Conservation (phyloP, 30 jellyfish, hydroid and myxozoan species). For the Turritopsis dohrnii region DNA sequence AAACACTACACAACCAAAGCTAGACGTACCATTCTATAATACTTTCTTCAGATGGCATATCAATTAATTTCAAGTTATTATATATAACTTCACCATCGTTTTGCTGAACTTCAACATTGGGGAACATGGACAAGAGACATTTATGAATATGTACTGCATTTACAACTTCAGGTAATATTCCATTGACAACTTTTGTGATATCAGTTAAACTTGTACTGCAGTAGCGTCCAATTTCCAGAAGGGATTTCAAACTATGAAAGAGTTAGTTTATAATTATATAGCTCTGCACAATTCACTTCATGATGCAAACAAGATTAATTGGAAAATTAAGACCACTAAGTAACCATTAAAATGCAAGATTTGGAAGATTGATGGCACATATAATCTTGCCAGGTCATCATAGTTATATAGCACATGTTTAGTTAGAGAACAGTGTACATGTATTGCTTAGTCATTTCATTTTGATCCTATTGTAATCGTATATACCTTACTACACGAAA, state of each 20-base stretch:
- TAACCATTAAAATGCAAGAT: too few relatives aligned
- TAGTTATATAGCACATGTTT: too few relatives aligned
- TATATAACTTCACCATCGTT: conserved; percentile 1
- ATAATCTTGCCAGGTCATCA: too few relatives aligned
- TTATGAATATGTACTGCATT: conserved; percentile 8
- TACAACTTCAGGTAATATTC: not conserved
- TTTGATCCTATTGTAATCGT: too few relatives aligned
- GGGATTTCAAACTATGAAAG: conserved; percentile 7
- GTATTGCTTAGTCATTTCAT: too few relatives aligned
- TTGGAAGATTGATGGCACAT: too few relatives aligned
- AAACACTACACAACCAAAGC: not conserved
- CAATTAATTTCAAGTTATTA: not conserved
- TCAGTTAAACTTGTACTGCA: conserved; percentile 15
- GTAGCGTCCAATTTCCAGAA: conserved; percentile 4
- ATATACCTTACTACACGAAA: too few relatives aligned
- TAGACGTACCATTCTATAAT: not conserved
- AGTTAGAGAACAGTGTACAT: too few relatives aligned
- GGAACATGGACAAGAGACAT: not conserved
- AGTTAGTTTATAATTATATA: too few relatives aligned
- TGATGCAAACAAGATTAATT: too few relatives aligned
- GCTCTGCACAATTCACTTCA: too few relatives aligned
- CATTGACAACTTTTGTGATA: conserved; percentile 17
- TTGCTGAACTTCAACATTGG: conserved; percentile 16
- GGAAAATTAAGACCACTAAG: too few relatives aligned
- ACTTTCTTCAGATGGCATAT: not conserved